phyloP scores from a whole-genome alignment of 53 echinoderm and acorn worm species.

The Holothuria scabra region DNA sequence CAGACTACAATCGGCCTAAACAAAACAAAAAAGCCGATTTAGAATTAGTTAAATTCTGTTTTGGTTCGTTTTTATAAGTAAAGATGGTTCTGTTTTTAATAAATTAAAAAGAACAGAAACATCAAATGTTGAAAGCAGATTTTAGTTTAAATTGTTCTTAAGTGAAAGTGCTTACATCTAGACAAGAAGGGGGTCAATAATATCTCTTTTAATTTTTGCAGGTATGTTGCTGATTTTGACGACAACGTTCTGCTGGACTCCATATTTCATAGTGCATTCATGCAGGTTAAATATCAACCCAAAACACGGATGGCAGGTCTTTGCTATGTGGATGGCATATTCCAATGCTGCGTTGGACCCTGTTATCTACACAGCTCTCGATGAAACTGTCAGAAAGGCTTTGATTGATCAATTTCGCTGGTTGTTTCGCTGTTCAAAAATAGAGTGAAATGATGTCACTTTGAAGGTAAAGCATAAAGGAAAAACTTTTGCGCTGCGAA shows the following conservation, averaged over 20 bases:
- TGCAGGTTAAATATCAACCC: conserved; percentile 20
- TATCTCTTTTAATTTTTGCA: background rate
- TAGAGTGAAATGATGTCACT: too few species aligned
- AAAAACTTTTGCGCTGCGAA: too few species aligned
- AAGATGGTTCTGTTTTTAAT: too few species aligned
- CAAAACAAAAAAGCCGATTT: too few species aligned
- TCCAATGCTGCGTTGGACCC: conserved; percentile 27
- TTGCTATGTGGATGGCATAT: conserved; percentile 32
- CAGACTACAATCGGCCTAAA: too few species aligned
- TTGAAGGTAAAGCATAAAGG: too few species aligned
- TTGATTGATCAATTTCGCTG: conserved; percentile 2
- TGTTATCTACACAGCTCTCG: conserved; percentile 6
- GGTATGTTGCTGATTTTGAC: conserved; percentile 20
- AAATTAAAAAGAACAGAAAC: too few species aligned
- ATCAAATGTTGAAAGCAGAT: too few species aligned
- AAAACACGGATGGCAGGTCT: background rate
- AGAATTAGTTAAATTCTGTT: too few species aligned
- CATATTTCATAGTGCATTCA: conserved; percentile 32
- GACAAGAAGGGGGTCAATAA: background rate
- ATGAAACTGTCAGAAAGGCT: background rate
- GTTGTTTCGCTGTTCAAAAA: too few species aligned
- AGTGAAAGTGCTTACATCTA: background rate
- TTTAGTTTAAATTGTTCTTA: background rate
- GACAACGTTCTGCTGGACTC: conserved; percentile 28
- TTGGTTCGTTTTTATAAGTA: too few species aligned